Evolutionary conservation across 2,888 invertebrate species (phyloP).

Genomic region (Psococerastis gibbosa): DNA sequence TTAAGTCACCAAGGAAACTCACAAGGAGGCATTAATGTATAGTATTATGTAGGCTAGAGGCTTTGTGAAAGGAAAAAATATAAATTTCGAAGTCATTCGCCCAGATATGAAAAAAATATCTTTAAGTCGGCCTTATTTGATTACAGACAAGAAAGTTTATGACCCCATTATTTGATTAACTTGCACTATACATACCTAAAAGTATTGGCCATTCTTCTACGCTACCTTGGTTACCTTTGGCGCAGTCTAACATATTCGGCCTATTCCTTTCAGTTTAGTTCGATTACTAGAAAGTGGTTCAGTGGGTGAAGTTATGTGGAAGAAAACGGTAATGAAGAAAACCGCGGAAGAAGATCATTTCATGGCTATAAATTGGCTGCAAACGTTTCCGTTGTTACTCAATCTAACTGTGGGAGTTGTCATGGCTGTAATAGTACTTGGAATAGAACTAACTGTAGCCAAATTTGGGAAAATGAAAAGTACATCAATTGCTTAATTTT

Average conservation of each 20-base stretch:
- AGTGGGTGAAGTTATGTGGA: not conserved
- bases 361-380: not conserved
- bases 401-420: not conserved
- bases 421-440: not conserved
- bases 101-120: too few relatives aligned
- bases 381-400: not conserved
- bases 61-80: too few relatives aligned
- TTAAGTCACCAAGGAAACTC: too few relatives aligned
- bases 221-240: not conserved
- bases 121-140: too few relatives aligned
- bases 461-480: not conserved
- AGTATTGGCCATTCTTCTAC: too few relatives aligned
- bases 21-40: too few relatives aligned
- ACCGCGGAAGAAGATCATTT: not conserved
- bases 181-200: too few relatives aligned
- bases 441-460: not conserved
- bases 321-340: not conserved
- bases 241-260: not conserved
- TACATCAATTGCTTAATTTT: not conserved
- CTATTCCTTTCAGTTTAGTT: not conserved
- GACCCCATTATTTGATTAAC: too few relatives aligned
- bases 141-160: not conserved
- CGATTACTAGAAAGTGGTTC: not conserved
- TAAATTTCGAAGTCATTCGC: too few relatives aligned
- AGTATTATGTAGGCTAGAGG: too few relatives aligned